These are phyloP conservation scores for Pedicia rivosa DNA, from an alignment of 2,888 invertebrate genomes.

Conservation along the genomic window DNA sequence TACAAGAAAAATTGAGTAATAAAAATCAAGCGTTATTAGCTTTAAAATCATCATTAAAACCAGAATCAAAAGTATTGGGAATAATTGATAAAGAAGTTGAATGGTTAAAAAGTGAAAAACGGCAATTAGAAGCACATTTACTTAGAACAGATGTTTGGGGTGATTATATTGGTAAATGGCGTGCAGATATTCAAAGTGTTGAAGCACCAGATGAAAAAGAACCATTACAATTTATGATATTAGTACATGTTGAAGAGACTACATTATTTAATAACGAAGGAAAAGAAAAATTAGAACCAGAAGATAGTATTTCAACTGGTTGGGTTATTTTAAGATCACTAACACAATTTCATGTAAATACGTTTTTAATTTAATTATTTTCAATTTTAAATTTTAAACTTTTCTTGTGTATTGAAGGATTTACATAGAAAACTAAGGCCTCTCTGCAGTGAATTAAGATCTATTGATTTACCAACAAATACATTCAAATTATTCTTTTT, in stretches of 20 bases:
- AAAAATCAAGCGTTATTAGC: constrained; percentile 72
- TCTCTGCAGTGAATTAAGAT: constrained; percentile 64
- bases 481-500: constrained; percentile 69
- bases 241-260: constrained; percentile 55
- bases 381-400: background rate
- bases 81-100: constrained; percentile 74
- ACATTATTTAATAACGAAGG: constrained; percentile 34
- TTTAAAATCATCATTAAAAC: constrained; percentile 61
- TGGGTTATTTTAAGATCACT: constrained; percentile 49
- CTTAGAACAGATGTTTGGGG: constrained; percentile 80
- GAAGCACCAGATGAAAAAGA: constrained; percentile 43
- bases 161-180: constrained; percentile 76
- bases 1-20: constrained; percentile 71
- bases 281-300: constrained; percentile 31
- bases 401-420: constrained; percentile 43
- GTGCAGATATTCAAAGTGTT: constrained; percentile 67
- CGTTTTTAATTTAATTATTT: background rate
- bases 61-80: constrained; percentile 63
- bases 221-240: constrained; percentile 53
- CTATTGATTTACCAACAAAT: constrained; percentile 60
- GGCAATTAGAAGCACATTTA: constrained; percentile 69
- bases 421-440: constrained; percentile 71
- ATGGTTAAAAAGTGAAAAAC: constrained; percentile 61
- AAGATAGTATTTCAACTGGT: constrained; percentile 37
- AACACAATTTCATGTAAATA: constrained; percentile 42